A percentile compares a stretch with the other conserved stretches of the same genome.
Conservation (phyloP, 1,140 invertebrate genomes). For the Tetramorium simillimum region DNA sequence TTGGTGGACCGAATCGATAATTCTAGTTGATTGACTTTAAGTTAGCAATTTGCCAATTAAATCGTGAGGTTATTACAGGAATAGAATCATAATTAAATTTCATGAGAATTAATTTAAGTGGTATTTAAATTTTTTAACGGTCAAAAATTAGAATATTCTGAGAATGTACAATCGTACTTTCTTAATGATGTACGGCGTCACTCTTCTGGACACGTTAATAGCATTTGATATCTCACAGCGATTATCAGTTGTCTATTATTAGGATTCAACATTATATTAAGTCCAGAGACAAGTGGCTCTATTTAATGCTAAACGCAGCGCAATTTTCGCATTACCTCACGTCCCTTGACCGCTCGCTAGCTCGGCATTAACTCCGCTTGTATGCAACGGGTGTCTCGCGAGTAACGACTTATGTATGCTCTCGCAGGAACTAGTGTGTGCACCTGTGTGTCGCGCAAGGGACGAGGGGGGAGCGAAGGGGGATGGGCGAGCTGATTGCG, state of each 20-base stretch:
- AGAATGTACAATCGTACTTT: background rate
- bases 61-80: background rate
- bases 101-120: background rate
- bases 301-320: conserved; percentile 18
- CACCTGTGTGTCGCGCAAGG: conserved; percentile 40
- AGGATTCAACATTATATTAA: background rate
- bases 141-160: background rate
- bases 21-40: background rate
- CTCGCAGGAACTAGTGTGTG: conserved; percentile 16
- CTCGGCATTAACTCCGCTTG: conserved; percentile 28
- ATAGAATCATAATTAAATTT: background rate
- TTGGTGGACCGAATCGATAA: background rate
- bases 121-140: background rate
- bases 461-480: conserved; percentile 62
- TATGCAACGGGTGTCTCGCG: conserved; percentile 71
- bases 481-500: conserved; percentile 76
- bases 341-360: background rate
- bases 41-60: background rate
- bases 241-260: background rate
- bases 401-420: conserved; percentile 65
- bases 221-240: background rate
- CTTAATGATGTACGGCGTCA: background rate
- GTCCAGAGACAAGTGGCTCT: background rate
- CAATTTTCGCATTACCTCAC: conserved; percentile 37
- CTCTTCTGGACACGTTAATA: background rate